Percentiles rank a stretch among this genome's conserved stretches.
phyloP scores from a whole-genome alignment of 2,888 invertebrate species.

The Limnephilus lunatus region DNA sequence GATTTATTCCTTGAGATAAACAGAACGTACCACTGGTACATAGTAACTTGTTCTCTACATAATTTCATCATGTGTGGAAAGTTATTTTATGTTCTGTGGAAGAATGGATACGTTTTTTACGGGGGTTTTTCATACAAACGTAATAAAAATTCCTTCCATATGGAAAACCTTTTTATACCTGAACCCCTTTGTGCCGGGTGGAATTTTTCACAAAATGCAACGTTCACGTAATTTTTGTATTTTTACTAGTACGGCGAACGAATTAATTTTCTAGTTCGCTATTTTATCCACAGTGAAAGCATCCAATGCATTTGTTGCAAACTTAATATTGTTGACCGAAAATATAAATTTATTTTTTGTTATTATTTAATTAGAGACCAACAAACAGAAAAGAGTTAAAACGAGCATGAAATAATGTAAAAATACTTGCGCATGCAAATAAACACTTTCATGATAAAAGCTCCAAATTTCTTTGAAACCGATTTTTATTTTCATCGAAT shows the following conservation, averaged over 20 bases:
- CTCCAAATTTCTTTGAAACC: no score
- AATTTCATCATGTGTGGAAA: conserved; percentile 2
- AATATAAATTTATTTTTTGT: background rate
- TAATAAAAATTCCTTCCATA: conserved; percentile 42
- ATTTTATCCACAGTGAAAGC: background rate
- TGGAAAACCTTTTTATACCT: conserved; percentile 35
- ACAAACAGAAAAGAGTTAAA: no score
- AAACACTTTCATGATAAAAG: no score
- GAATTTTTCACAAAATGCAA: conserved; percentile 27
- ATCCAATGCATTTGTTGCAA: background rate
- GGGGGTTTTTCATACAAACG: conserved; percentile 36
- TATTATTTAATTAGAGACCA: no score
- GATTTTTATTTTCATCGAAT: no score
- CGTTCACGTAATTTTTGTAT: conserved; percentile 9
- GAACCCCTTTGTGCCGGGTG: background rate
- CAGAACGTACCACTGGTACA: background rate
- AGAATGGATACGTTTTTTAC: conserved; percentile 37
- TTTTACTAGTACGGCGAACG: background rate
- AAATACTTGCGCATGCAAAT: no score
- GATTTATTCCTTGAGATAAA: background rate
- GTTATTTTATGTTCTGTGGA: conserved; percentile 40
- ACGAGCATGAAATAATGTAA: no score
- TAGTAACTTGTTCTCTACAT: background rate
- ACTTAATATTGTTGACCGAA: background rate
- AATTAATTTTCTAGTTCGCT: background rate